These are phyloP conservation scores for Eumaeus atala DNA, from an alignment of 1,140 invertebrate genomes.

Conservation along the genomic window DNA sequence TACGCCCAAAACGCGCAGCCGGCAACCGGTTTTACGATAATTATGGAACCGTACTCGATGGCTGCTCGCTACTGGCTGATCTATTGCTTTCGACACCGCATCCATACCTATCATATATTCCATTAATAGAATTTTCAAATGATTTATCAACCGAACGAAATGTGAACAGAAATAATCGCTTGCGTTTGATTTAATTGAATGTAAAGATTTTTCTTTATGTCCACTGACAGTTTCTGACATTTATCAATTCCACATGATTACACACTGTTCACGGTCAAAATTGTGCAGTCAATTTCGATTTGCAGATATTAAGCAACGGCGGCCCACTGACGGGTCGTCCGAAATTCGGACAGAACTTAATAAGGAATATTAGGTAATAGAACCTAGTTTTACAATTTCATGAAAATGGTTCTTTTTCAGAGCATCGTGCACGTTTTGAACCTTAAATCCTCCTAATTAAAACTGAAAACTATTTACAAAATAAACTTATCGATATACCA, in stretches of 20 bases:
- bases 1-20: constrained; percentile 45
- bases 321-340: too few species aligned
- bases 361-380: too few species aligned
- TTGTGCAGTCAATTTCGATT: constrained; percentile 47
- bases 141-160: constrained; percentile 42
- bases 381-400: constrained; percentile 30
- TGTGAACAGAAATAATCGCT: not conserved
- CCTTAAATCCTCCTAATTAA: constrained; percentile 4
- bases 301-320: constrained; percentile 33
- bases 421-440: not conserved
- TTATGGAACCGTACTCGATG: constrained; percentile 62
- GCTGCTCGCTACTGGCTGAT: constrained; percentile 56
- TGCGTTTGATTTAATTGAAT: constrained; percentile 1
- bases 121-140: constrained; percentile 50
- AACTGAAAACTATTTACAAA: constrained; percentile 20
- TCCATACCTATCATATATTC: constrained; percentile 44
- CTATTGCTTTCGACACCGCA: constrained; percentile 48
- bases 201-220: constrained; percentile 1
- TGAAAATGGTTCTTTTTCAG: constrained; percentile 27
- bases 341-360: too few species aligned
- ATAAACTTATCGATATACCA: constrained; percentile 38
- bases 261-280: constrained; percentile 28
- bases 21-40: constrained; percentile 59
- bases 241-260: constrained; percentile 17
- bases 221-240: constrained; percentile 3